Evolutionary conservation across 2,797 vertebrate genomes (phyloP).

Genomic region (Moxostoma hubbsi): DNA sequence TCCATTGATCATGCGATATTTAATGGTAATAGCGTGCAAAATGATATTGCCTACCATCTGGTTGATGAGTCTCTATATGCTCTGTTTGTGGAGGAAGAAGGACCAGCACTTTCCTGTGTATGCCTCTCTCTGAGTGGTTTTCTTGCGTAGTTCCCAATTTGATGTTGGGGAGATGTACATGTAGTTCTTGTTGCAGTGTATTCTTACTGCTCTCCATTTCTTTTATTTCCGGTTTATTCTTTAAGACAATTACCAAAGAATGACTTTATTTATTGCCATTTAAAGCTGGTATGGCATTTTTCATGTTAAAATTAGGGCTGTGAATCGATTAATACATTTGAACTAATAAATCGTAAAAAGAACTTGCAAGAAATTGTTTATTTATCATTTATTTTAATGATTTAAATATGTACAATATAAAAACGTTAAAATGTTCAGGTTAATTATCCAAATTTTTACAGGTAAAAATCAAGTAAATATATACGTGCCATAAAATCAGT

Average conservation of each 20-base stretch:
- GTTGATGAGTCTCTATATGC: constrained; percentile 12
- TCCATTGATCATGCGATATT: neutral
- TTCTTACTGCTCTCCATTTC: constrained; percentile 31
- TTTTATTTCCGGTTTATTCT: constrained; percentile 34
- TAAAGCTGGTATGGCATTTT: too few relatives aligned
- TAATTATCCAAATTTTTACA: too few relatives aligned
- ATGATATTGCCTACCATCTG: constrained; percentile 6
- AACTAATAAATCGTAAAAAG: too few relatives aligned
- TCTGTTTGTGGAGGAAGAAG: constrained; percentile 43
- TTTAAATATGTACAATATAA: too few relatives aligned
- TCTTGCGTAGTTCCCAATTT: constrained; percentile 14
- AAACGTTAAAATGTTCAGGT: too few relatives aligned
- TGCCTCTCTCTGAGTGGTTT: constrained; percentile 11
- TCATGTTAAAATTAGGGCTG: too few relatives aligned
- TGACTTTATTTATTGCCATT: neutral
- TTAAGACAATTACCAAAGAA: neutral
- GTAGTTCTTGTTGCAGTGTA: constrained; percentile 36
- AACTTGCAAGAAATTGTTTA: too few relatives aligned
- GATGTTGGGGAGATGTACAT: constrained; percentile 33
- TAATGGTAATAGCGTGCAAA: neutral
- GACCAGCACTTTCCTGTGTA: constrained; percentile 50
- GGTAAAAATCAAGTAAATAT: too few relatives aligned
- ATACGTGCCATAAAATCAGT: too few relatives aligned
- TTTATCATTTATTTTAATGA: too few relatives aligned
- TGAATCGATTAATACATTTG: too few relatives aligned